Conservation (phyloP, 1,140 invertebrate genomes). For the Trichoplusia ni region DNA sequence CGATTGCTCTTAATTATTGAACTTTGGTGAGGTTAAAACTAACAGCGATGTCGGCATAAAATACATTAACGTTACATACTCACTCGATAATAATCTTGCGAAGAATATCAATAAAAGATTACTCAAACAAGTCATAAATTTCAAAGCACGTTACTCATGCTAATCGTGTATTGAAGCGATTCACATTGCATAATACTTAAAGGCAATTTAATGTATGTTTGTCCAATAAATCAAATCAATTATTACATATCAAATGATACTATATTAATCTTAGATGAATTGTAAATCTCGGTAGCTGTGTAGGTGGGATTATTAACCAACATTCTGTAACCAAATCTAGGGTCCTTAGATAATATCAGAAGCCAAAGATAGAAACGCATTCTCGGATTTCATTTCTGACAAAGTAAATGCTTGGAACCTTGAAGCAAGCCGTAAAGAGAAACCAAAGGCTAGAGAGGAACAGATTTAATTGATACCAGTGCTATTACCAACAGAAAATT, state of each 20-base stretch:
- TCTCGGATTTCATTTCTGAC: conserved; percentile 22
- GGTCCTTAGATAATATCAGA: conserved; percentile 24
- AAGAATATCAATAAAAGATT: background rate
- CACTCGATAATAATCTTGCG: background rate
- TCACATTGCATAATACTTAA: too few relatives aligned
- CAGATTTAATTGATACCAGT: conserved; percentile 13
- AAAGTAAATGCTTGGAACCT: conserved; percentile 21
- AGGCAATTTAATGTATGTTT: too few relatives aligned
- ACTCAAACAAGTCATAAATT: too few relatives aligned
- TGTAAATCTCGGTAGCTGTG: conserved; percentile 11
- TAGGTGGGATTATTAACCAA: conserved; percentile 22
- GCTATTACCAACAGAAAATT: background rate
- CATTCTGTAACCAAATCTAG: conserved; percentile 26
- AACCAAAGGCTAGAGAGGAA: conserved; percentile 1
- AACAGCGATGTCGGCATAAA: too few relatives aligned
- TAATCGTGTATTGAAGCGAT: too few relatives aligned
- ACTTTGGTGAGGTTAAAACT: background rate
- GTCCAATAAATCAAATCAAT: too few relatives aligned
- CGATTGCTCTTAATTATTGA: background rate
- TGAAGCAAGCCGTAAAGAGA: conserved; percentile 17
- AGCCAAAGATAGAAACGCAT: conserved; percentile 16
- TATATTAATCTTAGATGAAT: background rate
- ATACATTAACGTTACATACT: too few relatives aligned
- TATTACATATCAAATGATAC: conserved; percentile 1
- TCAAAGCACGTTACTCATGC: too few relatives aligned